These are phyloP conservation scores for Heliconius hewitsoni DNA, from an alignment of 1,140 invertebrate species.

Conservation along the genomic window DNA sequence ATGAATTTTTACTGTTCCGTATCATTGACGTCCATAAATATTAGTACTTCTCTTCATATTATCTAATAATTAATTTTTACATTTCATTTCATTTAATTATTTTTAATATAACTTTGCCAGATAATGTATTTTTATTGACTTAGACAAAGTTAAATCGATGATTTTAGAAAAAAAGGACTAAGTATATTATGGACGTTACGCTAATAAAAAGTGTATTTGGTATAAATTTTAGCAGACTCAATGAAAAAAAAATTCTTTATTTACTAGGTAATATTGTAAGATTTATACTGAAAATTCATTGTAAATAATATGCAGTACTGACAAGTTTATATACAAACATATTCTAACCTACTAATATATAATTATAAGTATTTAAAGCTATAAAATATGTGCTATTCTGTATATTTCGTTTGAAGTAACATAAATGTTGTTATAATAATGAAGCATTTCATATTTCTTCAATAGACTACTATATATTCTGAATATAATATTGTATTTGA, in stretches of 20 bases:
- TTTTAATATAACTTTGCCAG: too few relatives aligned
- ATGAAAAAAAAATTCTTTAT: background rate
- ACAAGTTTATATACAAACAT: slow-evolving; percentile 7
- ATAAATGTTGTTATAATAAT: slow-evolving; percentile 4
- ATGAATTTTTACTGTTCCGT: slow-evolving; percentile 18
- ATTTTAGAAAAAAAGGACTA: background rate
- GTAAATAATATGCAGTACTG: slow-evolving; percentile 27
- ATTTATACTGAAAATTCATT: slow-evolving; percentile 47
- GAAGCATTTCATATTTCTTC: background rate
- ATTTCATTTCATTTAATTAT: background rate
- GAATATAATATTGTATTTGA: slow-evolving; percentile 43
- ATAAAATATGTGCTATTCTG: background rate
- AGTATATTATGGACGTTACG: background rate
- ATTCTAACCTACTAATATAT: background rate
- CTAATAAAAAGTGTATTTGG: background rate
- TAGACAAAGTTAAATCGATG: background rate
- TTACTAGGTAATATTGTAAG: slow-evolving; percentile 47
- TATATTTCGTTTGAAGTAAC: background rate
- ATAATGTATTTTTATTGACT: background rate
- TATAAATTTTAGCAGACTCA: background rate
- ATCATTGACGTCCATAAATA: background rate
- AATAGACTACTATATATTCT: background rate
- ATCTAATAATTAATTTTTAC: background rate
- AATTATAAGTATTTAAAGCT: background rate
- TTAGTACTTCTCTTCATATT: background rate